Conservation (phyloP, 2,797 vertebrate species). For the Sandelia bainsii region DNA sequence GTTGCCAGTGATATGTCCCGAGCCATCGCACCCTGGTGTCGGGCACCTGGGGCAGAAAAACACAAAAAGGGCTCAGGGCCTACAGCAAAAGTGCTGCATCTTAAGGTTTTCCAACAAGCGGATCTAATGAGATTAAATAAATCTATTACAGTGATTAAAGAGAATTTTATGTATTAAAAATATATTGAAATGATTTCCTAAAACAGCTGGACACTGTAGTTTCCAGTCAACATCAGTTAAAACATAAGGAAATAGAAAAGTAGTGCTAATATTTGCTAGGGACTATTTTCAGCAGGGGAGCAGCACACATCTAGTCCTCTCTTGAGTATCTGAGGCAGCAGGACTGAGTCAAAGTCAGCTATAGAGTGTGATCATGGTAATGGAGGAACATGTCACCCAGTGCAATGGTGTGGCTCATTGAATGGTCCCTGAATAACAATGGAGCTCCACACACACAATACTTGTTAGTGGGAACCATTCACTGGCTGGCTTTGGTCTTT, state of each 20-base stretch:
- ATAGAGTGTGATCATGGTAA: background rate
- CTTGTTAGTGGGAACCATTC: background rate
- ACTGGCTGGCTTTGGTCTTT: background rate
- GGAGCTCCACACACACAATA: background rate
- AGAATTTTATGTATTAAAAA: no score
- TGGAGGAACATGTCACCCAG: background rate
- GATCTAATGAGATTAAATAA: no score
- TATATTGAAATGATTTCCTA: no score
- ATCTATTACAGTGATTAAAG: background rate
- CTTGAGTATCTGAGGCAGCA: background rate
- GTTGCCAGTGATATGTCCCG: constrained; percentile 99
- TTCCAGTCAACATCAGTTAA: background rate
- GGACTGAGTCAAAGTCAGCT: background rate
- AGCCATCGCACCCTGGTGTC: constrained; percentile 98
- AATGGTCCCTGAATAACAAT: background rate
- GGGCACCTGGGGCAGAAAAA: constrained; percentile 92
- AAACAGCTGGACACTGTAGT: background rate
- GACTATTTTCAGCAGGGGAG: background rate
- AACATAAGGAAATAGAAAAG: background rate
- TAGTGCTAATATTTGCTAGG: background rate
- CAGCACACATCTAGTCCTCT: background rate
- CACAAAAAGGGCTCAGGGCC: constrained; percentile 77
- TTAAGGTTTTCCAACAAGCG: background rate
- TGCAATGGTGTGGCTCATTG: background rate
- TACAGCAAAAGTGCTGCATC: constrained; percentile 47